A percentile compares a stretch with the other conserved stretches of the same genome.
These are phyloP conservation scores for Cydia splendana DNA, from an alignment of 1,140 invertebrate genomes.

Conservation along the genomic window DNA sequence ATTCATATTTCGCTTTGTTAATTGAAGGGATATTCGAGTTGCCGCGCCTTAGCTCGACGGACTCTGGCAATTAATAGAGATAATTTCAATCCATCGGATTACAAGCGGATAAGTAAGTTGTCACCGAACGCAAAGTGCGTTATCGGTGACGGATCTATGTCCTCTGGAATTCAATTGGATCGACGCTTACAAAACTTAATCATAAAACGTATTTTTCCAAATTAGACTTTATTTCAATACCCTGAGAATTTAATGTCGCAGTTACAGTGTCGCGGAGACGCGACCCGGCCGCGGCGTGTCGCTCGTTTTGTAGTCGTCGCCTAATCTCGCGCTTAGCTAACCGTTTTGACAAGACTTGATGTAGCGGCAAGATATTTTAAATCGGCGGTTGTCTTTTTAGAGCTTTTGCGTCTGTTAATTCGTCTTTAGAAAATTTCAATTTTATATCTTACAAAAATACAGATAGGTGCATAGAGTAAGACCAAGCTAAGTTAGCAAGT, in stretches of 20 bases:
- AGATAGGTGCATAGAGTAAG: not conserved
- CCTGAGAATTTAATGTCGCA: not conserved
- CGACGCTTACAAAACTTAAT: constrained; percentile 54
- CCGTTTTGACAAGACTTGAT: constrained; percentile 77
- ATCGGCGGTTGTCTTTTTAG: constrained; percentile 41
- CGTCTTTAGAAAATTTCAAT: not conserved
- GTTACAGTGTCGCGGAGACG: constrained; percentile 37
- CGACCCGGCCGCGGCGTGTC: constrained; percentile 45
- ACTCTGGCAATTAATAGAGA: constrained; percentile 59
- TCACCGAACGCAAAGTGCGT: constrained; percentile 68
- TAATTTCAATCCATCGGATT: constrained; percentile 65
- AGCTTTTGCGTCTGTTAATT: constrained; percentile 33
- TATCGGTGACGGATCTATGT: constrained; percentile 77
- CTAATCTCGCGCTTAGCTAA: constrained; percentile 76
- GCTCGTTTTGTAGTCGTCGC: constrained; percentile 73
- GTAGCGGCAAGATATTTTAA: constrained; percentile 57
- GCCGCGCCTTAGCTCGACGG: not conserved
- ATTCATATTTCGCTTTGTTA: constrained; percentile 61
- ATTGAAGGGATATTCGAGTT: constrained; percentile 24
- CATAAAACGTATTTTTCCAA: constrained; percentile 5
- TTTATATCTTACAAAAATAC: not conserved
- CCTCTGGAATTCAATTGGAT: constrained; percentile 71
- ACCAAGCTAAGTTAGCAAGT: too few species aligned
- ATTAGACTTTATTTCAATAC: constrained; percentile 33
- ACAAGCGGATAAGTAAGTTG: constrained; percentile 71